A percentile compares a stretch with the other conserved stretches of the same genome.
Evolutionary conservation across 2,113 vertebrate genomes (phyloP).

Genomic region (Neolamprologus hecqui): DNA sequence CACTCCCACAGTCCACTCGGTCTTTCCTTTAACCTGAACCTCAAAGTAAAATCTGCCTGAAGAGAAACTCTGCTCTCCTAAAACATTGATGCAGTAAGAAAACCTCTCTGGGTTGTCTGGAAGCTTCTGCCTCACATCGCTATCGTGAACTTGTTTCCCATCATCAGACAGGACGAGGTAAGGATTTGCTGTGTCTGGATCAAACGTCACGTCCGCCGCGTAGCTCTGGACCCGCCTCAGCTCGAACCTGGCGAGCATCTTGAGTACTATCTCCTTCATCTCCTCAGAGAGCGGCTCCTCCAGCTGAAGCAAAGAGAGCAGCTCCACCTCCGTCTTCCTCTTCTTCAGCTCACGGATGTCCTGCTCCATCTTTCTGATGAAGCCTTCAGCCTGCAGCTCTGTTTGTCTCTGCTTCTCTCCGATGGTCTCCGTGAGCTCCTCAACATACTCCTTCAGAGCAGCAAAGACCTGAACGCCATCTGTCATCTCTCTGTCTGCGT

Average conservation of each 20-base stretch:
- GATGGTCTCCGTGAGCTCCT: accelerated
- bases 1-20: not conserved
- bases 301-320: not conserved
- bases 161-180: not conserved
- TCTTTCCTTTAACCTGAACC: not conserved
- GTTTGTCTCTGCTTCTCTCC: accelerated
- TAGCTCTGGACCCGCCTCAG: not conserved
- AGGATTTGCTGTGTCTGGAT: not conserved
- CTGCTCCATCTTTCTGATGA: not conserved
- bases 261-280: accelerated
- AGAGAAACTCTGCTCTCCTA: not conserved
- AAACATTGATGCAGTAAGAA: not conserved
- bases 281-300: not conserved
- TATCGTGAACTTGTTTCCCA: not conserved
- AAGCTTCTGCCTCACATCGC: not conserved
- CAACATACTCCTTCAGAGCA: accelerated
- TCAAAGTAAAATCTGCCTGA: not conserved
- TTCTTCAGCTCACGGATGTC: not conserved
- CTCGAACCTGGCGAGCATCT: not conserved
- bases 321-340: not conserved
- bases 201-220: not conserved
- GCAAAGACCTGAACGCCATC: too few relatives aligned
- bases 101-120: not conserved
- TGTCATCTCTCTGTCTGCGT: too few relatives aligned
- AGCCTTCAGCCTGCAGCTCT: not conserved